Conservation (phyloP, 2,113 vertebrate genomes). For the human region DNA sequence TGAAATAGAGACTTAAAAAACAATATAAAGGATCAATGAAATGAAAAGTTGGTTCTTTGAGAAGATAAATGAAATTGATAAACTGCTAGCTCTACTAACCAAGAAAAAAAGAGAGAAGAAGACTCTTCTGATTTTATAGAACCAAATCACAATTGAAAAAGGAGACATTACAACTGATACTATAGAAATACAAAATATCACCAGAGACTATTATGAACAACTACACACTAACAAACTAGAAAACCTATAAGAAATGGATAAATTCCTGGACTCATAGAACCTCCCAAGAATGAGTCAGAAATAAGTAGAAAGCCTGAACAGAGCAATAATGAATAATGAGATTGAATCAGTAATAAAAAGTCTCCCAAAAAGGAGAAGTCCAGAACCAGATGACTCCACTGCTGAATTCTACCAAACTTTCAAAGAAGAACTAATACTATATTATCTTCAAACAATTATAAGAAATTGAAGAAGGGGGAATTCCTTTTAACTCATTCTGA, state of each 20-base stretch:
- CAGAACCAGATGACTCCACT: background rate
- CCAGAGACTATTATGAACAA: background rate
- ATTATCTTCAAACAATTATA: background rate
- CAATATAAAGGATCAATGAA: background rate
- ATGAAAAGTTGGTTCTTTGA: background rate
- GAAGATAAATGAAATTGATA: background rate
- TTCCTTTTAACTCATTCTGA: background rate
- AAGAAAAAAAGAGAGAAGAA: background rate
- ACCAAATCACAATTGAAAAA: background rate
- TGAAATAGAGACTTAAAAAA: background rate
- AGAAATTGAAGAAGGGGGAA: background rate
- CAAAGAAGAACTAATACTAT: background rate
- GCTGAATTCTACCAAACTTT: background rate
- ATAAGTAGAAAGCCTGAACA: background rate
- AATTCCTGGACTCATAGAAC: background rate
- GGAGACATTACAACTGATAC: background rate
- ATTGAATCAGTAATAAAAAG: background rate
- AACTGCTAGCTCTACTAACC: too few relatives aligned
- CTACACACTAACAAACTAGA: background rate
- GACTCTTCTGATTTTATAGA: background rate
- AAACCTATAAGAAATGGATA: background rate
- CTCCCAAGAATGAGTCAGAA: background rate
- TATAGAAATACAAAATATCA: background rate
- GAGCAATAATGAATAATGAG: background rate
- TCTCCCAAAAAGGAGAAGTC: background rate